phyloP scores from a whole-genome alignment of 2,888 invertebrate genomes.

The Tyria jacobaeae region DNA sequence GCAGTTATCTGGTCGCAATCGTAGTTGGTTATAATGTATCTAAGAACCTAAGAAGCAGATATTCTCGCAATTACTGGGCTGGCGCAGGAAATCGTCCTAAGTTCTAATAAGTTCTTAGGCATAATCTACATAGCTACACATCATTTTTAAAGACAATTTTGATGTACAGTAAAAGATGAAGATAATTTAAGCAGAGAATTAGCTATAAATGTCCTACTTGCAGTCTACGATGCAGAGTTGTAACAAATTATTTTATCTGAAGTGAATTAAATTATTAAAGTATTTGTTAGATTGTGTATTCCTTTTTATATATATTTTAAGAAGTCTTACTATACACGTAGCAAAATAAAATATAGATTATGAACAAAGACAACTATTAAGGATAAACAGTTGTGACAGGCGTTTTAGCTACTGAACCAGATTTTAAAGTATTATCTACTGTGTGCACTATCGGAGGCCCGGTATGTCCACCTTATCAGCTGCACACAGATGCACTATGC shows the following conservation, averaged over 20 bases:
- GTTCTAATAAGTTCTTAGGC: not conserved
- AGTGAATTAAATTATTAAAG: not conserved
- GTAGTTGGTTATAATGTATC: not conserved
- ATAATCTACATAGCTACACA: too few relatives aligned
- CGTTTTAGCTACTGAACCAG: constrained; percentile 81
- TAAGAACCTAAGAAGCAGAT: not conserved
- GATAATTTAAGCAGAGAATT: too few relatives aligned
- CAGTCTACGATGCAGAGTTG: not conserved
- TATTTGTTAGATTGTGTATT: not conserved
- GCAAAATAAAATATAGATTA: constrained; percentile 7
- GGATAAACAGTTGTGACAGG: constrained; percentile 69
- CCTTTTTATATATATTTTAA: not conserved
- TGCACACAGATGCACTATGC: constrained; percentile 71
- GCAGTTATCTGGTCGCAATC: not conserved
- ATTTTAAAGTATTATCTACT: constrained; percentile 76
- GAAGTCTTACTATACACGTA: not conserved
- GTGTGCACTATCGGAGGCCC: constrained; percentile 76
- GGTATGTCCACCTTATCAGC: constrained; percentile 81
- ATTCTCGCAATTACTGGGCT: not conserved
- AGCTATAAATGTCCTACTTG: not conserved
- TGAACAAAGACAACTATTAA: constrained; percentile 31
- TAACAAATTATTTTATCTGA: too few relatives aligned
- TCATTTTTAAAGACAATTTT: too few relatives aligned
- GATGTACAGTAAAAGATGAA: too few relatives aligned
- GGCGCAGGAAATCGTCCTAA: not conserved